Evolutionary conservation across 2,888 invertebrate genomes (phyloP).

Genomic region (Calameuta filiformis): DNA sequence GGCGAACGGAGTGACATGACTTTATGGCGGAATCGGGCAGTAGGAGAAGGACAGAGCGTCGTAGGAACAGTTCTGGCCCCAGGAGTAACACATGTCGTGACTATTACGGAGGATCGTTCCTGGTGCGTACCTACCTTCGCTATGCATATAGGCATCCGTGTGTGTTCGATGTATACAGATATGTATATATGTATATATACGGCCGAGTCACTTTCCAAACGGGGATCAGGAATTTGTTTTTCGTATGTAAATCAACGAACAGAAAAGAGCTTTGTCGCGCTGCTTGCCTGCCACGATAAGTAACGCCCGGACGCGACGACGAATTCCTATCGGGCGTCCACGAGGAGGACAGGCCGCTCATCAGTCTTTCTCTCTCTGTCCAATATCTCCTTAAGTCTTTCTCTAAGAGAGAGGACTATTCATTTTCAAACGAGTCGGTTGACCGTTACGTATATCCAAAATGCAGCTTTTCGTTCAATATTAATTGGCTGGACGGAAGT

Average conservation of each 20-base stretch:
- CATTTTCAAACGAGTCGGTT: no score
- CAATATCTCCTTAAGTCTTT: no score
- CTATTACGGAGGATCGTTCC: background rate
- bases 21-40: background rate
- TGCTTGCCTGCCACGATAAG: background rate
- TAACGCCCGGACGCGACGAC: background rate
- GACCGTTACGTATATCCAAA: conserved; percentile 8
- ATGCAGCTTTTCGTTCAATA: conserved; percentile 38
- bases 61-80: background rate
- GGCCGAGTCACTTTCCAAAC: background rate
- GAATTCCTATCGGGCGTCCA: background rate
- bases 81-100: background rate
- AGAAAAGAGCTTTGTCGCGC: background rate
- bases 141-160: background rate
- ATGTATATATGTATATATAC: background rate
- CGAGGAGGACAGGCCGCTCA: background rate
- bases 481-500: conserved; percentile 59
- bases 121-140: background rate
- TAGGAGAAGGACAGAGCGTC: background rate
- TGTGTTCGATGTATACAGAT: background rate
- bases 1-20: no score
- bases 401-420: no score
- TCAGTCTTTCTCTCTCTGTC: no score
- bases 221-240: background rate
- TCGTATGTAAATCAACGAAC: conserved; percentile 5